Base-by-base conservation (phyloP, 1,140 invertebrate genomes). In the Aphaenogaster floridana region DNA sequence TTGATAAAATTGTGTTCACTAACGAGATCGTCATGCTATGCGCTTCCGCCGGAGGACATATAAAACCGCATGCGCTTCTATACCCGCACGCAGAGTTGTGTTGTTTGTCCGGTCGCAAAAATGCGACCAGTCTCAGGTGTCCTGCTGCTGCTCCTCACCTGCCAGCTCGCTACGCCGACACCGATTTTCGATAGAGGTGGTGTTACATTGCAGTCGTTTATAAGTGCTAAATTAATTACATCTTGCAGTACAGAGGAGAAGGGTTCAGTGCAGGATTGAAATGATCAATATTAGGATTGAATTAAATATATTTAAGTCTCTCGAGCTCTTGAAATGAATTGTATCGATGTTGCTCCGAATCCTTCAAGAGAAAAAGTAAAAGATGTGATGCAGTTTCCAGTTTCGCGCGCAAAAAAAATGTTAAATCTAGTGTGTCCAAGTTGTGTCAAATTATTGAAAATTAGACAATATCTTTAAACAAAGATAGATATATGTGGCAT, bases 1-100 rank as follows among this genome's bases (percentile, higher is more conserved):
- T 48, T 9, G 88, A 91, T 91, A 91, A 88, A 91, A 91, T 91
- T 91, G 83, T 88, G 45, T 1, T 28, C 42, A 48, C 50, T 91
- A 91, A 91, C 45, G 57, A 88, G 63, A 77, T 63, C 8, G 77
- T 83, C 86, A 61, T 88, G 57, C 54, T 15, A 88, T 69, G 77
- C 45, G 69, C 78, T 91, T 92, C 90, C 91, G 90, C 50, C 15
- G 9, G 21, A 72, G 63, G 39, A 78, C 57, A 86, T 92, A 90
- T 86, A 91, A 91, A 91, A 69, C 11, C 34, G 63, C 83, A 80
- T 48, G 59, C 15, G 28, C 63, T 59, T n/a, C 52, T 21, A 77
- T 69, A 71, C 61, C 11, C 54, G 68, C 64, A 86, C 54, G 68
- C 28, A 88, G 21, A 54, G 39, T 48, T 74, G 74, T 86, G 28